Evolutionary conservation across 1,140 invertebrate species (phyloP).

Genomic region (Chlorops oryzae): DNA sequence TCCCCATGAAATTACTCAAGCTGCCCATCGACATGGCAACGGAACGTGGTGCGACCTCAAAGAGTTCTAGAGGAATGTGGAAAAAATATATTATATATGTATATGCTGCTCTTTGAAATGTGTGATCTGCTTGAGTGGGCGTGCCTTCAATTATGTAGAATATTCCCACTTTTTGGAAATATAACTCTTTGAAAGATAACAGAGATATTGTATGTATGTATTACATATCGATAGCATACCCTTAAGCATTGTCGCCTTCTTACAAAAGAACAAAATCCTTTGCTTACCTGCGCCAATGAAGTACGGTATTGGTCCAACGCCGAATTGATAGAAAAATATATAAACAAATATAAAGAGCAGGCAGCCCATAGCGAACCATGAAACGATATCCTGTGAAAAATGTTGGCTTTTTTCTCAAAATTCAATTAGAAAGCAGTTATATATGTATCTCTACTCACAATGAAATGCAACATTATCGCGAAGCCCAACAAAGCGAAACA

Average conservation of each 20-base stretch:
- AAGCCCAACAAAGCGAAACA: conserved; percentile 52
- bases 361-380: conserved; percentile 59
- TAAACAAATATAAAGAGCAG: conserved; percentile 61
- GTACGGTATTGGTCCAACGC: conserved; percentile 79
- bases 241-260: no score
- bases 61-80: conserved; percentile 62
- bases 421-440: conserved; percentile 3
- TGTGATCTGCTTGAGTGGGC: no score
- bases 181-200: background rate
- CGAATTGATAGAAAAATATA: conserved; percentile 77
- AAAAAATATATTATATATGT: background rate
- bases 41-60: conserved; percentile 75
- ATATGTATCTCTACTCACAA: conserved; percentile 49
- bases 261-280: no score
- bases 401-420: background rate
- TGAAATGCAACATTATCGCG: conserved; percentile 52
- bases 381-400: conserved; percentile 49
- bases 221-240: no score
- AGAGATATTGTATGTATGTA: background rate
- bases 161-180: no score
- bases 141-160: no score
- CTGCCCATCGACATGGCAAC: conserved; percentile 82
- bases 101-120: background rate
- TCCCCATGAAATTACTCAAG: conserved; percentile 80
- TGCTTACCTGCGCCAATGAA: conserved; percentile 58